These are phyloP conservation scores for Platerodrilus igneus DNA, from an alignment of 2,888 invertebrate species.

Conservation along the genomic window DNA sequence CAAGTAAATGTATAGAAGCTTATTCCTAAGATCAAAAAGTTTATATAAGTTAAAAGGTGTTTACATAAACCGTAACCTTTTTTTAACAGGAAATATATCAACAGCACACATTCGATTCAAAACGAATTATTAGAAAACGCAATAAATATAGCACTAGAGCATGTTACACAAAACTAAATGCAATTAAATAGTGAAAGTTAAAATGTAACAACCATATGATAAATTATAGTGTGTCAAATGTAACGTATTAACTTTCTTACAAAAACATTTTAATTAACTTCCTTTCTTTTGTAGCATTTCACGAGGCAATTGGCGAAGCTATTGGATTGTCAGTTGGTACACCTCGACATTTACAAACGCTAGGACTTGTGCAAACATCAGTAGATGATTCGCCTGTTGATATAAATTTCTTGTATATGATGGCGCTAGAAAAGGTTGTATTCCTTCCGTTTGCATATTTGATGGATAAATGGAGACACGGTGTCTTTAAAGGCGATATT, in stretches of 20 bases:
- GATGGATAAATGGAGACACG: slow-evolving; percentile 84
- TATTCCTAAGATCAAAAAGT: too few relatives aligned
- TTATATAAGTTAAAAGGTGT: too few relatives aligned
- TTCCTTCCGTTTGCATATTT: slow-evolving; percentile 80
- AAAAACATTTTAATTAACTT: slow-evolving; percentile 12
- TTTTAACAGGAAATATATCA: too few relatives aligned
- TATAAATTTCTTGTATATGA: slow-evolving; percentile 77
- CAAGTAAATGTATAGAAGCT: too few relatives aligned
- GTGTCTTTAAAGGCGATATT: slow-evolving; percentile 71
- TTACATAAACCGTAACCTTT: too few relatives aligned
- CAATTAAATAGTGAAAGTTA: slow-evolving; percentile 16
- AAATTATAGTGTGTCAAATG: slow-evolving; percentile 8
- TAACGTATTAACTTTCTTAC: slow-evolving; percentile 10
- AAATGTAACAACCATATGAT: slow-evolving; percentile 10
- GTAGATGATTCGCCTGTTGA: slow-evolving; percentile 78
- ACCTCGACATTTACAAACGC: slow-evolving; percentile 76
- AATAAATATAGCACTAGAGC: too few relatives aligned
- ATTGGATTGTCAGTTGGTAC: slow-evolving; percentile 81
- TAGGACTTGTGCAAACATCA: slow-evolving; percentile 77
- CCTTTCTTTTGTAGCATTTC: slow-evolving; percentile 64
- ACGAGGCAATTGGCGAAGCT: slow-evolving; percentile 89
- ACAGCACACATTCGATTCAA: too few relatives aligned
- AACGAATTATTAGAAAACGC: too few relatives aligned
- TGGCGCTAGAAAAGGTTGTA: slow-evolving; percentile 81
- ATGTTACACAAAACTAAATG: too few relatives aligned